These are phyloP conservation scores for Lordiphosa stackelbergi DNA, from an alignment of 1,140 invertebrate species.

Conservation along the genomic window DNA sequence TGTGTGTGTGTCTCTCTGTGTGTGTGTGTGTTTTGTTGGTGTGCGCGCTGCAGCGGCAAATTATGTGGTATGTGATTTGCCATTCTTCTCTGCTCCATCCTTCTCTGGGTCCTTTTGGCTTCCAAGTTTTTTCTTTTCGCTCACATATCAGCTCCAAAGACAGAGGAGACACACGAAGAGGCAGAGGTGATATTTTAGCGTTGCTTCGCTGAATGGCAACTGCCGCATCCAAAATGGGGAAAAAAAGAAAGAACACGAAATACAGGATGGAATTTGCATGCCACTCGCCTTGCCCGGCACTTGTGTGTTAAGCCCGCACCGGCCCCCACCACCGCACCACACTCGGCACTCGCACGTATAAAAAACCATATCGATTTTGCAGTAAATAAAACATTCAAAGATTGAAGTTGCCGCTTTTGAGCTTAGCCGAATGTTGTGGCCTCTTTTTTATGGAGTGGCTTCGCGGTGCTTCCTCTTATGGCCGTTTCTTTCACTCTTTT, in stretches of 20 bases:
- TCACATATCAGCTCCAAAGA: constrained; percentile 22
- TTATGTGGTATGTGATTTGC: constrained; percentile 73
- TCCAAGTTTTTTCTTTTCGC: constrained; percentile 44
- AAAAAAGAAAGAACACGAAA: constrained; percentile 21
- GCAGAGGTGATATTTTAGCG: constrained; percentile 55
- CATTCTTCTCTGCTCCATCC: constrained; percentile 35
- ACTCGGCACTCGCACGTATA: constrained; percentile 23
- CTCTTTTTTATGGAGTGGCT: constrained; percentile 65
- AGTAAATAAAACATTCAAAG: constrained; percentile 75
- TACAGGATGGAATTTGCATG: constrained; percentile 58
- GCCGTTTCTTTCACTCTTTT: constrained; percentile 58
- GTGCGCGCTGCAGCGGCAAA: constrained; percentile 65
- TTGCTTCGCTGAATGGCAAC: constrained; percentile 17
- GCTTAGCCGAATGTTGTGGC: constrained; percentile 73
- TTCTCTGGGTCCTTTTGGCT: constrained; percentile 17
- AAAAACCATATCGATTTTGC: constrained; percentile 73
- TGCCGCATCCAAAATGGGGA: constrained; percentile 6
- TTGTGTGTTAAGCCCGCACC: constrained; percentile 60
- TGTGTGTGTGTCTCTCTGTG: constrained; percentile 10
- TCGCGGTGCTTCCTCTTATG: constrained; percentile 64
- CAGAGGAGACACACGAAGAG: constrained; percentile 11
- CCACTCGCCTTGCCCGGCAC: constrained; percentile 71
- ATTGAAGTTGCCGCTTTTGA: constrained; percentile 73
- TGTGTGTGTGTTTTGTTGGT: constrained; percentile 28
- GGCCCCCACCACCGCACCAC: constrained; percentile 1